Evolutionary conservation across 2,888 invertebrate genomes (phyloP).

Genomic region (Caenorhabditis macrosperma): DNA sequence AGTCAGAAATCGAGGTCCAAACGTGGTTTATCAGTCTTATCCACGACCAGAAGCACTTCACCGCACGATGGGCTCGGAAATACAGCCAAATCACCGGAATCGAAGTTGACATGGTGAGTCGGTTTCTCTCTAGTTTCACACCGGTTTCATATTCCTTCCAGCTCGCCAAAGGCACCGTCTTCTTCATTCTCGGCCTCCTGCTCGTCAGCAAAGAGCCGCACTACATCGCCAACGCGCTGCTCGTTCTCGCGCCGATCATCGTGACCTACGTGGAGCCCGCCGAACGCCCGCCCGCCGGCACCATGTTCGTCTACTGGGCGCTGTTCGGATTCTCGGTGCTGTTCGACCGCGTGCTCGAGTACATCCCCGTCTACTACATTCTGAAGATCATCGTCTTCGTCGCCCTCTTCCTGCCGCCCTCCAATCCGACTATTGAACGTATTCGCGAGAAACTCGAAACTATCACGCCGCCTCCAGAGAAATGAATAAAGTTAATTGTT

Average conservation of each 20-base stretch:
- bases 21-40: constrained; percentile 36
- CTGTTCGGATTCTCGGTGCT: constrained; percentile 40
- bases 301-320: constrained; percentile 37
- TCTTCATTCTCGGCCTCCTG: constrained; percentile 18
- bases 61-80: constrained; percentile 45
- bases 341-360: constrained; percentile 48
- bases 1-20: constrained; percentile 48
- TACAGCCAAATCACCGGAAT: constrained; percentile 37
- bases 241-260: constrained; percentile 35
- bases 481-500: not conserved
- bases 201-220: constrained; percentile 39
- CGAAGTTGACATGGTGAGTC: constrained; percentile 36
- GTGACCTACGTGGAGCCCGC: constrained; percentile 35
- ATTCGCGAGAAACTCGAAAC: constrained; percentile 23
- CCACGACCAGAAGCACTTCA: constrained; percentile 36
- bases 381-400: constrained; percentile 36
- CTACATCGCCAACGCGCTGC: constrained; percentile 41
- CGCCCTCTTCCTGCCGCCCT: constrained; percentile 48
- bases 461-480: not conserved
- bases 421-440: constrained; percentile 40
- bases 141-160: not conserved
- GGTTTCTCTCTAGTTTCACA: not conserved
- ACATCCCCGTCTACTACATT: constrained; percentile 38
- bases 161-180: constrained; percentile 34
- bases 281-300: constrained; percentile 12